Evolutionary conservation across 2,113 vertebrate species (phyloP), one percentile per base, ranked within the genome.

Genomic region (Myiagra hebetior): DNA sequence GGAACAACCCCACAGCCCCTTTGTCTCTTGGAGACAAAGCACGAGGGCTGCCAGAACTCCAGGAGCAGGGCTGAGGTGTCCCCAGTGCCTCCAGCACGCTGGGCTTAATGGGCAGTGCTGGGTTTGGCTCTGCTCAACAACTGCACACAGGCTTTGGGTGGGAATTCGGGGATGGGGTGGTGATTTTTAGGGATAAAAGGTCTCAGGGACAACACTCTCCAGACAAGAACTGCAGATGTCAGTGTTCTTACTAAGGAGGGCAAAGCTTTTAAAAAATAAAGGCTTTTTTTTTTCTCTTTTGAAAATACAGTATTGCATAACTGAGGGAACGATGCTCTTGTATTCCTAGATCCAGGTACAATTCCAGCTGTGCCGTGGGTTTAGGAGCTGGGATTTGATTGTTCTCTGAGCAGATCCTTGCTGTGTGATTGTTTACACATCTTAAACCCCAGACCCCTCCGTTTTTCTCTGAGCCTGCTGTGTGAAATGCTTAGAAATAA

Each of bases 1-100:
- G 95, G 93, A 73, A 26, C 11, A 0, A 1, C 77, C 89, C 89
- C 95, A 28, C 11, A 63, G 59, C 44, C 35, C 80, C 15, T 8
- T 46, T 46, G 97, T 98, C 98, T 98, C 97, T 91, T 46, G 46
- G 98, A 98, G 98, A 98, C 97, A 91, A 91, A 95, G 92, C 89
- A 81, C 87, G 92, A 75, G 90, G 83, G 69, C n/a, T 91, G 91
- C 91, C 93, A 89, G 77, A 62, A 46, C 87, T 87, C 80, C 60
- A 67, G 56, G 70, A 62, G 53, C 72, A 10, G 20, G 44, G 78
- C 18, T 7, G 75, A 56, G 85, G 75, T 75, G 91, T 94, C 84
- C 16, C 59, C 75, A 42, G 68, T 13, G 59, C 41, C 83, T 89
- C 86, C 81, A 11, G 89, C 82, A 49, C 14, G 0, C 18, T 7